Conservation (phyloP, 2,113 vertebrate species). For the Xiphias gladius region DNA sequence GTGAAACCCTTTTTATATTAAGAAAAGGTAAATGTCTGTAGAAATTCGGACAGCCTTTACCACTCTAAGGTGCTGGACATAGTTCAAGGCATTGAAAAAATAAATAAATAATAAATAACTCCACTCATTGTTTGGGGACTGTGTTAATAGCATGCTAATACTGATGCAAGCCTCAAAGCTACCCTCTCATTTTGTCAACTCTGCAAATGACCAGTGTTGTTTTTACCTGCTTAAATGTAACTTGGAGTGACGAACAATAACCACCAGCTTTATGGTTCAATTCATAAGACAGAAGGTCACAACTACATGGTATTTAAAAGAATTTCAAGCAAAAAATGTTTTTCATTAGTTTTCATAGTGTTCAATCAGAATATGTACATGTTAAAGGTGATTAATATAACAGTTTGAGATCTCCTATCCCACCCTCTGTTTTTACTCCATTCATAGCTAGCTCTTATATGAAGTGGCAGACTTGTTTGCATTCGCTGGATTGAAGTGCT, state of each 20-base stretch:
- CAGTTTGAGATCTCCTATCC: too few species aligned
- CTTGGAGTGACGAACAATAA: neutral
- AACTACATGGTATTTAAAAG: neutral
- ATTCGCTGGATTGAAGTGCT: neutral
- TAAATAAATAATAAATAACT: too few species aligned
- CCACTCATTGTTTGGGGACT: too few species aligned
- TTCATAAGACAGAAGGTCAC: neutral
- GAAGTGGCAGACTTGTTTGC: neutral
- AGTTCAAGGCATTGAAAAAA: neutral
- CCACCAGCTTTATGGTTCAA: neutral
- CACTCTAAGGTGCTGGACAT: neutral
- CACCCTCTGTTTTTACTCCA: neutral
- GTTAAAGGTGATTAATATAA: too few species aligned
- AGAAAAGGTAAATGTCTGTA: neutral
- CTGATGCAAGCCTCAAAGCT: conserved; percentile 18
- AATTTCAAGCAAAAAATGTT: neutral
- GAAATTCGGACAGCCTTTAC: neutral
- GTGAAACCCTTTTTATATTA: neutral
- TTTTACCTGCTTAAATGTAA: too few species aligned
- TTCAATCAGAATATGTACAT: neutral
- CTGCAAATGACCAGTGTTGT: too few species aligned
- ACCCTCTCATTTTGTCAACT: neutral
- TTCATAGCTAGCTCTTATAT: too few species aligned
- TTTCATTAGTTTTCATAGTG: neutral
- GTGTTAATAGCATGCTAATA: neutral